Percentiles rank a stretch among this genome's conserved stretches.
Conservation (phyloP, 30 jellyfish, hydroid and myxozoan genomes). For the Rhopilema esculentum region DNA sequence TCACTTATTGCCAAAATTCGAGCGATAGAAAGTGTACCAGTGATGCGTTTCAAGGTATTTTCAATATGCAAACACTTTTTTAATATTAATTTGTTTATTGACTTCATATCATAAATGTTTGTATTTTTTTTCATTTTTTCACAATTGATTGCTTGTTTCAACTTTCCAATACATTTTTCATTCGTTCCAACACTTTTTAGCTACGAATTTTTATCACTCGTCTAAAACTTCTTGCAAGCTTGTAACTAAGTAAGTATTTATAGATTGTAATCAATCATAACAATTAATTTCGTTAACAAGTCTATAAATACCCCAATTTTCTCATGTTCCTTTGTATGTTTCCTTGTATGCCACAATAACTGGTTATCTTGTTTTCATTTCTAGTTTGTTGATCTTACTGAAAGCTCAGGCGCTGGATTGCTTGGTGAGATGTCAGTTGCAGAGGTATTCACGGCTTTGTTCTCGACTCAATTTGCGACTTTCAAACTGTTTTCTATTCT, state of each 20-base stretch:
- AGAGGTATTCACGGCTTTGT: no score
- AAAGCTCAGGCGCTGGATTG: conserved; percentile 93
- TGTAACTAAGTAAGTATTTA: no score
- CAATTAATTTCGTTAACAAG: no score
- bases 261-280: no score
- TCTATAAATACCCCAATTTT: background rate
- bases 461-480: no score
- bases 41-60: conserved; percentile 86
- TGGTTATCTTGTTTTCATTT: background rate
- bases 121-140: no score
- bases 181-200: no score
- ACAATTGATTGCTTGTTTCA: no score
- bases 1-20: conserved; percentile 91
- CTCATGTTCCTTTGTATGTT: background rate
- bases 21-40: conserved; percentile 97
- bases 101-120: background rate
- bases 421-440: conserved; percentile 98
- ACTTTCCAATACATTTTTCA: no score
- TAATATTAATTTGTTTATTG: background rate
- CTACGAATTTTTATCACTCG: no score
- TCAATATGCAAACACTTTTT: background rate
- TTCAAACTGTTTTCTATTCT: background rate
- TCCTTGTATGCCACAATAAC: background rate
- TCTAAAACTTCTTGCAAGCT: no score
- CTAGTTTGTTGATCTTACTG: conserved; percentile 91